Percentiles rank a stretch among this genome's conserved stretches.
phyloP scores from a whole-genome alignment of 2,888 invertebrate genomes.

The Acanthoscelides obtectus region DNA sequence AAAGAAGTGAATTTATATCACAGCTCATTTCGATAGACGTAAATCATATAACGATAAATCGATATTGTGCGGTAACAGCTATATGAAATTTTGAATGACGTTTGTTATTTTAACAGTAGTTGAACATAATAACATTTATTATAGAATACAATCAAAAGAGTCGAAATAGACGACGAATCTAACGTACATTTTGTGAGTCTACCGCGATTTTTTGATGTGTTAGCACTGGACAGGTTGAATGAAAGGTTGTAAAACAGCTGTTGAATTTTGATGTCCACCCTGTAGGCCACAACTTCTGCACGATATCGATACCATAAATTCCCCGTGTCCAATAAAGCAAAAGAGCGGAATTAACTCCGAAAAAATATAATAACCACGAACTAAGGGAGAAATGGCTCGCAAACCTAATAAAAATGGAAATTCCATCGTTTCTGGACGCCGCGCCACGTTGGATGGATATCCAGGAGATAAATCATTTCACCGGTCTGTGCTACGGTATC shows the following conservation, averaged over 20 bases:
- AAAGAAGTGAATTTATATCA: background rate
- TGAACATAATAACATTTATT: no score
- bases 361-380: background rate
- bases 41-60: no score
- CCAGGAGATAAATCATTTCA: background rate
- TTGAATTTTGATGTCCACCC: background rate
- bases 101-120: no score
- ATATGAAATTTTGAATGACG: no score
- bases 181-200: no score
- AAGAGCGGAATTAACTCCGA: background rate
- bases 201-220: no score
- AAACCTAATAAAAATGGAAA: background rate
- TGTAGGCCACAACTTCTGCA: background rate
- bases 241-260: no score
- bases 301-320: background rate
- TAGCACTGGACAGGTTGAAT: no score
- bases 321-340: background rate
- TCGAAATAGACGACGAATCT: no score
- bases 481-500: background rate
- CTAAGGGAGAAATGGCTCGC: background rate
- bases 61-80: no score
- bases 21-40: no score
- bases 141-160: no score
- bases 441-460: background rate
- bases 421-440: background rate